These are phyloP conservation scores for Spialia ferax DNA, from an alignment of 2,888 invertebrate species.

Conservation along the genomic window DNA sequence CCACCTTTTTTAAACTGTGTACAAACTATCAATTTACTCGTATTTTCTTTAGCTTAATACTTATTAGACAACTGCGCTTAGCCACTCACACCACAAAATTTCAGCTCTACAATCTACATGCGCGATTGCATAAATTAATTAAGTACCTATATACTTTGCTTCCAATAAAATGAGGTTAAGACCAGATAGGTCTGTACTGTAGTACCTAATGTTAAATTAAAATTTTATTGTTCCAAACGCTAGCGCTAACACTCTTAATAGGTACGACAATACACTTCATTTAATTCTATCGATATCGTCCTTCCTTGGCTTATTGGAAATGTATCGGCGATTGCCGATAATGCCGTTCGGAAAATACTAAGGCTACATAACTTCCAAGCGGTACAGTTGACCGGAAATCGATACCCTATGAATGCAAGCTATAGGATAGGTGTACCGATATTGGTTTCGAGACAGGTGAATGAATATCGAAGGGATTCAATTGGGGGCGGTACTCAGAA, in stretches of 20 bases:
- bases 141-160: too few relatives aligned
- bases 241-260: background rate
- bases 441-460: constrained; percentile 72
- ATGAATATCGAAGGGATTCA: constrained; percentile 60
- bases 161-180: too few relatives aligned
- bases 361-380: constrained; percentile 72
- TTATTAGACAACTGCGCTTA: too few relatives aligned
- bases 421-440: constrained; percentile 70
- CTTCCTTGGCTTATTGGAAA: constrained; percentile 64
- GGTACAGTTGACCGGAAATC: constrained; percentile 81
- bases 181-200: too few relatives aligned
- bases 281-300: constrained; percentile 40
- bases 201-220: too few relatives aligned
- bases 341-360: constrained; percentile 86
- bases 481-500: constrained; percentile 54
- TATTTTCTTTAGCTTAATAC: too few relatives aligned
- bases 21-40: too few relatives aligned
- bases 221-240: background rate
- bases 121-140: too few relatives aligned
- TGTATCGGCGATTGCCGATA: constrained; percentile 85
- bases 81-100: too few relatives aligned
- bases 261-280: background rate
- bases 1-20: background rate
- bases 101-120: too few relatives aligned
- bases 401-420: constrained; percentile 78